Conservation (phyloP, 2,113 vertebrate genomes). For the Connochaetes taurinus region DNA sequence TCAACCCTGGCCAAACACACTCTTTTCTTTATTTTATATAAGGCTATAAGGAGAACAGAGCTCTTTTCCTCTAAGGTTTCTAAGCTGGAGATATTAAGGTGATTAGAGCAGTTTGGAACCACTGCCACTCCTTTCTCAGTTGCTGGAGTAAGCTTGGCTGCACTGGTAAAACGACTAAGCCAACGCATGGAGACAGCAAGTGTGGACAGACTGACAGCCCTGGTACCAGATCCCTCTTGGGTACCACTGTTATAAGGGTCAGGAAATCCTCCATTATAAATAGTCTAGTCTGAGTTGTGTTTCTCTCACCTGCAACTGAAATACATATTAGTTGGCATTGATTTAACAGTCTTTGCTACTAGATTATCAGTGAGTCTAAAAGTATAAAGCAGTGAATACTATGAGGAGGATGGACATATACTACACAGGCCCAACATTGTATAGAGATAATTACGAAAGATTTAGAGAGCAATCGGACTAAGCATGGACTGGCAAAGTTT, state of each 20-base stretch:
- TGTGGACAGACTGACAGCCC: neutral
- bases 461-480: neutral
- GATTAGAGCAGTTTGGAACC: neutral
- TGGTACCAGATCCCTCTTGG: neutral
- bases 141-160: neutral
- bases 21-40: neutral
- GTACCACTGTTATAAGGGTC: neutral
- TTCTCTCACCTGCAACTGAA: neutral
- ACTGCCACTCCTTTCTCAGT: neutral
- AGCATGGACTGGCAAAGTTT: neutral
- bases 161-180: neutral
- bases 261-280: neutral
- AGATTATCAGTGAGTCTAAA: neutral
- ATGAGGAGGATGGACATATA: neutral
- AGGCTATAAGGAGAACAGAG: neutral
- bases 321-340: neutral
- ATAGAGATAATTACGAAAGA: neutral
- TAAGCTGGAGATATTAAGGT: neutral
- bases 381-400: neutral
- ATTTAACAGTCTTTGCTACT: neutral
- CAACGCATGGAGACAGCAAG: neutral
- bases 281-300: neutral
- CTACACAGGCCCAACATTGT: neutral
- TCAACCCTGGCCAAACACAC: neutral
- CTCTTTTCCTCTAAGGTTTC: neutral